A percentile compares a stretch with the other conserved stretches of the same genome.
Conservation (phyloP, 2,888 invertebrate genomes). For the Trichogramma dendrolimi region DNA sequence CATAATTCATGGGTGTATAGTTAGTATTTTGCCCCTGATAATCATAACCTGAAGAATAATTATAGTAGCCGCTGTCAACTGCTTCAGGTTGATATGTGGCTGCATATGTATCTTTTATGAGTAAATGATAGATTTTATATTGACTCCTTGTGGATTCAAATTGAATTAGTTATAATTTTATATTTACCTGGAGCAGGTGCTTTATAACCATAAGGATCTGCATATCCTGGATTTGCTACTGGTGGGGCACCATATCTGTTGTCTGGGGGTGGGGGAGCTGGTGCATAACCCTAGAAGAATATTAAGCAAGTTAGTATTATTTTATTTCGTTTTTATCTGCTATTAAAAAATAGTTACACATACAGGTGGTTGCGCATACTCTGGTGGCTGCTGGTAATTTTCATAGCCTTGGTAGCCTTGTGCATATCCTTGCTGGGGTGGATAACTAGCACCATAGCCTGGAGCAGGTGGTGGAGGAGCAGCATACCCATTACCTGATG, state of each 20-base stretch:
- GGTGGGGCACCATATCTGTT: constrained; percentile 48
- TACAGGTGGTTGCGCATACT: constrained; percentile 48
- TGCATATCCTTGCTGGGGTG: constrained; percentile 45
- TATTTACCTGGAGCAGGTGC: constrained; percentile 47
- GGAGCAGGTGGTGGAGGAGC: constrained; percentile 24
- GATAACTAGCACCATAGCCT: constrained; percentile 44
- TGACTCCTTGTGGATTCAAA: background rate
- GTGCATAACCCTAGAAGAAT: constrained; percentile 43
- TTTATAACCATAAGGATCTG: constrained; percentile 50
- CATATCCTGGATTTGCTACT: constrained; percentile 43
- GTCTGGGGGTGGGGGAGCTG: constrained; percentile 45
- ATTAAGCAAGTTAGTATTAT: background rate
- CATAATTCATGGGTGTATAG: constrained; percentile 42
- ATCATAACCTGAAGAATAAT: constrained; percentile 43
- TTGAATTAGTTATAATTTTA: background rate
- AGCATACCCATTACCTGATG: constrained; percentile 25
- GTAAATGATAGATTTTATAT: background rate
- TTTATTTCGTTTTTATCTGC: background rate
- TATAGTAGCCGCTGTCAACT: constrained; percentile 42
- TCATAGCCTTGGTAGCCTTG: constrained; percentile 49
- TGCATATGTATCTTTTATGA: constrained; percentile 36
- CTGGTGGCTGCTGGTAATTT: constrained; percentile 48
- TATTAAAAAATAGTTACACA: constrained; percentile 21
- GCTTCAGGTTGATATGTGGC: constrained; percentile 47
- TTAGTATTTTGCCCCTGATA: constrained; percentile 45